Evolutionary conservation across 2,888 invertebrate species (phyloP).

Genomic region (Orchesellides sinensis): DNA sequence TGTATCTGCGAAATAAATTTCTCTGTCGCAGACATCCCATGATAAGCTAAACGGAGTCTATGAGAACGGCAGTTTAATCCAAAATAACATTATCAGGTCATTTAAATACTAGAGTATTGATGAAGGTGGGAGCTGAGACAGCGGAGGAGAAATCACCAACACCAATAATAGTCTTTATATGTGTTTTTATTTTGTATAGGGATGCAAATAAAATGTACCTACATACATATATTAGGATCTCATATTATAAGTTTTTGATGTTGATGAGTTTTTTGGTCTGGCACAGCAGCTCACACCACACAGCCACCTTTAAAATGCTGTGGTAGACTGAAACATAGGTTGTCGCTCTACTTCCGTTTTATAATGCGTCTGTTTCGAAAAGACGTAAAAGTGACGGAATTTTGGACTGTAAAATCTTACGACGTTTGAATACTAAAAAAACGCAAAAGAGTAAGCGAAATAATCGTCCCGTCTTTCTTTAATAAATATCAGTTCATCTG

Average conservation of each 20-base stretch:
- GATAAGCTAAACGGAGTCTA: constrained; percentile 44
- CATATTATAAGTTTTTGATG: too few species aligned
- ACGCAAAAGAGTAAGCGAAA: too few species aligned
- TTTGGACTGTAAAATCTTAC: constrained; percentile 41
- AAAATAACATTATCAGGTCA: background rate
- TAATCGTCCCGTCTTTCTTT: background rate
- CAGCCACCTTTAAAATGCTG: too few species aligned
- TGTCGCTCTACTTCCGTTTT: background rate
- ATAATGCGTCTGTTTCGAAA: background rate
- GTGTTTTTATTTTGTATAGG: background rate
- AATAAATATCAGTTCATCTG: background rate
- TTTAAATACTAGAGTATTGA: background rate
- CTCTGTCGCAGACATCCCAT: constrained; percentile 47
- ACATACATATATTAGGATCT: background rate
- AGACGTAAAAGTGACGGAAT: constrained; percentile 29
- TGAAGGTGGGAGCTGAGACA: background rate
- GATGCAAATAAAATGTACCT: background rate
- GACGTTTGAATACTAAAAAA: too few species aligned
- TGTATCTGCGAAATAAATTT: constrained; percentile 36
- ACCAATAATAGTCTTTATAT: background rate
- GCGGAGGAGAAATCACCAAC: background rate
- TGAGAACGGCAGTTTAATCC: constrained; percentile 16
- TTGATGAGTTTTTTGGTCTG: too few species aligned
- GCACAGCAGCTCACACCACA: background rate
- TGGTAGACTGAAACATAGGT: background rate